phyloP scores from a whole-genome alignment of 2,113 vertebrate species.

The Ancistrus triradiatus region DNA sequence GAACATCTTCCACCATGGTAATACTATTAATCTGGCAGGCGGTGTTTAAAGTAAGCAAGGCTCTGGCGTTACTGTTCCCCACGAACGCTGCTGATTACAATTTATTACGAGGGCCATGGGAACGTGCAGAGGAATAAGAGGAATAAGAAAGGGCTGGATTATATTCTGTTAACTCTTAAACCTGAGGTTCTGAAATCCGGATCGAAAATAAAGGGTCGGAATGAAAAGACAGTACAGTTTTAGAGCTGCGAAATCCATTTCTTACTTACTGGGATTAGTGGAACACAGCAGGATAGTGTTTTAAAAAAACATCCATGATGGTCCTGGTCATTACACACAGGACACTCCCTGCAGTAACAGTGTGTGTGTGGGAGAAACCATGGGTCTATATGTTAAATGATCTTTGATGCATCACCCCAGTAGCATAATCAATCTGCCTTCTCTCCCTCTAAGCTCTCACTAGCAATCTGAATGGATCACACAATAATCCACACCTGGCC shows the following conservation, averaged over 20 bases:
- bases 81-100: conserved; percentile 37
- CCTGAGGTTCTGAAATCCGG: not conserved
- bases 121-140: too few relatives aligned
- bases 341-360: not conserved
- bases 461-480: conserved; percentile 74
- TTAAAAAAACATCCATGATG: not conserved
- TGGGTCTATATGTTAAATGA: conserved; percentile 61
- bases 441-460: conserved; percentile 67
- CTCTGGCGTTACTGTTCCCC: conserved; percentile 17
- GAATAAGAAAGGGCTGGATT: conserved; percentile 6
- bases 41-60: conserved; percentile 10
- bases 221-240: conserved; percentile 16
- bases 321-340: not conserved
- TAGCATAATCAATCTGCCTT: conserved; percentile 61
- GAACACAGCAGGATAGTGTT: not conserved
- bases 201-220: conserved; percentile 15
- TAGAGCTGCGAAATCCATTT: conserved; percentile 25
- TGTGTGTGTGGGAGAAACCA: not conserved
- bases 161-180: conserved; percentile 28
- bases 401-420: conserved; percentile 65
- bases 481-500: conserved; percentile 73
- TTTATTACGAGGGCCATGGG: conserved; percentile 36
- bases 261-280: conserved; percentile 11
- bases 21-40: conserved; percentile 8
- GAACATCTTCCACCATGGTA: conserved; percentile 5